phyloP scores from a whole-genome alignment of 2,888 invertebrate genomes.

The Scotopteryx bipunctaria region DNA sequence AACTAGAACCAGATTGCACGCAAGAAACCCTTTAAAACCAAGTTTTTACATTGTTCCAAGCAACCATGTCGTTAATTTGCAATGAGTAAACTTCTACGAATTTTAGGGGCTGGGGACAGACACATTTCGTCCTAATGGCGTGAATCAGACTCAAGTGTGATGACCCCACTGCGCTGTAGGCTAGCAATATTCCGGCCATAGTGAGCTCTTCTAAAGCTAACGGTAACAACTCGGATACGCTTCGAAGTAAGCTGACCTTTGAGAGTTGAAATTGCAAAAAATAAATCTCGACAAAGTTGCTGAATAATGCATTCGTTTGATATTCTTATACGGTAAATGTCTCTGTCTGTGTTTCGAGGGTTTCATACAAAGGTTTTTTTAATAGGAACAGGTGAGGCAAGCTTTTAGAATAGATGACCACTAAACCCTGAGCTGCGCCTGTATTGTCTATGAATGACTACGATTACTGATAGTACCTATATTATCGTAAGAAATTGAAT shows the following conservation, averaged over 20 bases:
- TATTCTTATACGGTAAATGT: slow-evolving; percentile 40
- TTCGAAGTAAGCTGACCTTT: slow-evolving; percentile 35
- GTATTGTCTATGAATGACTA: not conserved
- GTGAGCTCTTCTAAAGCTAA: slow-evolving; percentile 61
- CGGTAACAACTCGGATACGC: slow-evolving; percentile 46
- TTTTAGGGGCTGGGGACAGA: slow-evolving; percentile 33
- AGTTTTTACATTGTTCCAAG: no score
- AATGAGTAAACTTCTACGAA: slow-evolving; percentile 31
- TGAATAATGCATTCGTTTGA: slow-evolving; percentile 41
- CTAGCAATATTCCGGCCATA: slow-evolving; percentile 50
- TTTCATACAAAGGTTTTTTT: no score
- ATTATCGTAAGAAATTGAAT: no score
- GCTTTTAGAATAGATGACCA: not conserved
- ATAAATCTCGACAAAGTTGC: slow-evolving; percentile 25
- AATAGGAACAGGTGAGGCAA: not conserved
- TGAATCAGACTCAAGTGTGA: slow-evolving; percentile 66
- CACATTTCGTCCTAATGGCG: slow-evolving; percentile 41
- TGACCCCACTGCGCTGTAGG: slow-evolving; percentile 62
- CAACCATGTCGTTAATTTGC: no score
- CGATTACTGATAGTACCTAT: no score
- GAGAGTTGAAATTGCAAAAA: slow-evolving; percentile 36
- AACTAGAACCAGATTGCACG: not conserved
- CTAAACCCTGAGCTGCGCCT: not conserved
- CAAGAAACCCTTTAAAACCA: no score
- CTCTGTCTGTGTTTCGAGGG: no score